Base-by-base conservation (phyloP, 2,113 vertebrate species). In the Dolichotis patagonum region DNA sequence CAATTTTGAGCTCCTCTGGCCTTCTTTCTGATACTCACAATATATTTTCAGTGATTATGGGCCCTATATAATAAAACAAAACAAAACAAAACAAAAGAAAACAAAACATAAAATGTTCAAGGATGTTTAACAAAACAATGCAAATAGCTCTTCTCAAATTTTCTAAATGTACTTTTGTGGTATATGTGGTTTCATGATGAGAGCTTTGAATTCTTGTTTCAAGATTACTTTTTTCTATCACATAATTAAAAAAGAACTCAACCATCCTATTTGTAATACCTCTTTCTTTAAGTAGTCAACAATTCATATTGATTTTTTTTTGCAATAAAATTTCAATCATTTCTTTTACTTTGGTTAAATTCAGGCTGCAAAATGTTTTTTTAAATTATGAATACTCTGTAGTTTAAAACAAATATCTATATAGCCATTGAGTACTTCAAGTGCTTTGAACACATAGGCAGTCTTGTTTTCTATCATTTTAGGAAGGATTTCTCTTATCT, bases 281-380 rank as follows among this genome's bases (percentile, higher is more conserved):
- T 46, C 30, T 69, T 91, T 92, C 30, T n/a, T 85, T 94, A 73
- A 46, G 69, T 30, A 46, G 58, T 83, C n/a, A 88, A 46, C 10
- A 49, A 63, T 12, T 60, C 46, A 56, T 78, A 91, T 73, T 41
- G 5, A 65, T 38, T 75, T 80, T 38, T 75, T 80, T 84, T 84
- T 67, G 35, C 16, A 46, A 56, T 49, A 46, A 26, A 93, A 49
- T 58, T 75, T 80, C 28, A 78, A 17, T 52, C 32, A 41, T 38
- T 96, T 97, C 30, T 91, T 90, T 95, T 30, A 94, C 11, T 46
- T 87, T 60, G 22, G 67, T 80, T 83, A 87, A 84, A 78, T 86
- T 96, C n/a, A 80, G 35, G 11, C 10, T 88, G 19, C 14, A 91
- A 83, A 80, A 7, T 4, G 1, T 52, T 80, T 54, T 54, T 80